These are phyloP conservation scores for Lasioglossum zephyrum DNA, from an alignment of 2,888 invertebrate genomes.

Conservation along the genomic window DNA sequence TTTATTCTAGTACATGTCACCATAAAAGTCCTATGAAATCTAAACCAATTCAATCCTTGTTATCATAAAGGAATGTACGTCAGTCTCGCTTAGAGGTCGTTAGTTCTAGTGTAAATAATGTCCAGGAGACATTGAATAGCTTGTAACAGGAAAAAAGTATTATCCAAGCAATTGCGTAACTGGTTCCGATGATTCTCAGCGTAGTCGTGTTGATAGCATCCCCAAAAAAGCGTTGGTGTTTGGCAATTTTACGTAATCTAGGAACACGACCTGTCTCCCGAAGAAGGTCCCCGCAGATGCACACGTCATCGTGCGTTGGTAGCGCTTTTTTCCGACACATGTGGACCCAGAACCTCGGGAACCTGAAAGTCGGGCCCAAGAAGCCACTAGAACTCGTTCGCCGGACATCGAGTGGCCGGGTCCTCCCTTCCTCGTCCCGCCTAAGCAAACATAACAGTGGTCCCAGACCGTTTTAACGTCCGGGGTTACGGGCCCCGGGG, in stretches of 20 bases:
- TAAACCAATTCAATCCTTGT: not conserved
- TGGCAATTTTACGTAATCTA: constrained; percentile 44
- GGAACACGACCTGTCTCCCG: constrained; percentile 5
- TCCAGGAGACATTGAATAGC: too few species aligned
- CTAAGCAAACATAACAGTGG: constrained; percentile 69
- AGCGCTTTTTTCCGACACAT: constrained; percentile 41
- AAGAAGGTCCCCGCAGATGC: constrained; percentile 20
- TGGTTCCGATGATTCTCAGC: not conserved
- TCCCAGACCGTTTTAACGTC: constrained; percentile 61
- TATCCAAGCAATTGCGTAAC: constrained; percentile 19
- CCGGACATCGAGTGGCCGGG: constrained; percentile 66
- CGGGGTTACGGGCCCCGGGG: constrained; percentile 60
- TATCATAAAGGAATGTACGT: not conserved
- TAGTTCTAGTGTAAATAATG: too few species aligned
- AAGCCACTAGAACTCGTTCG: constrained; percentile 66
- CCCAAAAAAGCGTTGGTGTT: constrained; percentile 25
- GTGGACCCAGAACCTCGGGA: constrained; percentile 44
- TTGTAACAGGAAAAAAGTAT: constrained; percentile 3
- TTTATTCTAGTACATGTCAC: not conserved
- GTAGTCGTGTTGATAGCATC: not conserved
- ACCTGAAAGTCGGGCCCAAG: constrained; percentile 61
- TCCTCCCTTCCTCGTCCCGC: constrained; percentile 63
- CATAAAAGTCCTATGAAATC: not conserved
- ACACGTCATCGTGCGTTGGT: constrained; percentile 50
- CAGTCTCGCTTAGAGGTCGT: not conserved